Evolutionary conservation across 2,113 vertebrate genomes (phyloP), one percentile per base, ranked within the genome.

Genomic region (Cichladusa arquata): DNA sequence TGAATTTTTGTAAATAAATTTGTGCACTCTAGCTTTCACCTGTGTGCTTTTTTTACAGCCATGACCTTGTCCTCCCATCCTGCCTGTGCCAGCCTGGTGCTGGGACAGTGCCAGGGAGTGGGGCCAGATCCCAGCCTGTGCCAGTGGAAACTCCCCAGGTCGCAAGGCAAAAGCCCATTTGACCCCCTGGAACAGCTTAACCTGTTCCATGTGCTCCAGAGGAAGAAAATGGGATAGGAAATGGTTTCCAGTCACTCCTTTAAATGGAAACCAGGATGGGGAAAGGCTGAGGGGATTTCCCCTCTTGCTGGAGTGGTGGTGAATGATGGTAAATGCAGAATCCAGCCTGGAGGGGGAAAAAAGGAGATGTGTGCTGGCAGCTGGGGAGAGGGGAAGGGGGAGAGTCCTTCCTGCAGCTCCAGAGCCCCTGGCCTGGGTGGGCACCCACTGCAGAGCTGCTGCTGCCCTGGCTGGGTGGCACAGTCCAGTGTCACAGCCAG

Each of bases 1-100:
- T 97, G 94, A 73, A 96, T 84, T 97, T 97, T 96, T 98, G 98
- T 98, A 98, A 98, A 98, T 98, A 98, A 97, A 98, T 74, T 96
- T 97, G 97, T 97, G 95, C 95, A 64, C 80, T 97, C 95, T 85
- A 66, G 38, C 81, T 72, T 60, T 87, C 51, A 85, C n/a, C 20
- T 47, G 54, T 86, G 11, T 86, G 78, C 70, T 81, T 92, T 45
- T 1, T 3, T 42, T 29, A 2, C 42, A 50, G 45, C 20, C 3
- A 0, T 3, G 31, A 1, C 14, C 0, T 66, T 8, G 0, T 19
- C 48, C 40, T 69, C 12, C 48, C 42, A 2, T 11, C 69, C 83
- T 33, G 13, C 4, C 24, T 14, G n/a, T 9, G 13, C 60, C 29
- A 11, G 34, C 57, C 29, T 5, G 47, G 7, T 8, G 57, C 56